Base-by-base conservation (phyloP, 2,888 invertebrate species). In the Patella pellucida region DNA sequence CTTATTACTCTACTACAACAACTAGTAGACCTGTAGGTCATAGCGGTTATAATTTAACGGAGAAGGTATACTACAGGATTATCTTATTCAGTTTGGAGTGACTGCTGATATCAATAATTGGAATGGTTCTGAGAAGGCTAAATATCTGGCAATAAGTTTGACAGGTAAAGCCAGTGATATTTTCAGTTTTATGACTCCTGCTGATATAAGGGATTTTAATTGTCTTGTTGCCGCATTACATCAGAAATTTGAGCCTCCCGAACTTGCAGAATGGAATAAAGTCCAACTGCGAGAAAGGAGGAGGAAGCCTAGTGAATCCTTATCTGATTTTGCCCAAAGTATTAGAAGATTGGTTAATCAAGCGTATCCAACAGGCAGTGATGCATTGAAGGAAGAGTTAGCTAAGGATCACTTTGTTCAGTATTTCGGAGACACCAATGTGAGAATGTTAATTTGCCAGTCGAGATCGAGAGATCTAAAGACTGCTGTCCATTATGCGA, bases 381-480 rank as follows among this genome's bases (percentile, higher is more conserved):
- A 16, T 56, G 19, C 19, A n/a, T n/a, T 56, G n/a, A 62, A 62
- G 19, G 56, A 62, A 19, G 15, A 62, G 56, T 19, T 62, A 19
- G 56, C 56, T 5, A 62, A 62, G 56, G 19, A 62, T 62, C 19
- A 62, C 19, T 56, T 62, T 62, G 56, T 62, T 19, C 56, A 62
- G n/a, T 62, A 62, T 15, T 62, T 62, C 15, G 56, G 56, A 62
- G 56, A 62, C 19, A 62, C n/a, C 14, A n/a, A 62, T 9, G 19
- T 62, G 56, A 62, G 56, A 11, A 62, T 62, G 19, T 19, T 62
- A 19, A 19, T 62, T 9, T 19, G 56, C 19, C 56, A 62, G n/a
- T n/a, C n/a, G 9, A 5, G 56, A 19, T 19, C 56, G 16, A n/a
- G 56, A 19, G 56, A 62, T 15, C 19, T 62, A 41, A 41, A 41